Base-by-base conservation (phyloP, 2,888 invertebrate genomes). In the Caenorhabditis japonica region DNA sequence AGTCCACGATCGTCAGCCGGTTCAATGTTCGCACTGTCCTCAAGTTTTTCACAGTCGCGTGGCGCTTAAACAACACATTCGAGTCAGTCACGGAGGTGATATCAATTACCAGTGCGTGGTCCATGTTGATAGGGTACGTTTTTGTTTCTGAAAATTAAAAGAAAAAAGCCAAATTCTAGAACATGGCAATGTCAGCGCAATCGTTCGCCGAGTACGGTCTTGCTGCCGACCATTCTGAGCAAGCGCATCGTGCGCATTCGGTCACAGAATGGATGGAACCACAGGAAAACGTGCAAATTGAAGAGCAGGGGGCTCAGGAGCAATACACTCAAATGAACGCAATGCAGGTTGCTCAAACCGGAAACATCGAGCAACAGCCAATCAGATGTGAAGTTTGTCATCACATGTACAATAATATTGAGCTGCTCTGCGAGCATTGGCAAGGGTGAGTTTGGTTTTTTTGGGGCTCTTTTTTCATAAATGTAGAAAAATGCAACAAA, bases 371-470 rank as follows among this genome's bases (percentile, higher is more conserved):
- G 12, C 34, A 33, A n/a, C 49, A 43, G 5, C 59, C 70, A 19
- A 46, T 70, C 25, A 53, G 79, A 34, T 79, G 79, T 44, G 68
- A 66, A 38, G 60, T 79, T 12, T 79, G 79, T 39, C 55, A 61
- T 21, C 79, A 77, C 56, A 34, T 60, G 15, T 79, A 72, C 47
- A 53, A 73, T 19, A 75, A 68, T 25, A 51, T 76, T 13, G 72
- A 75, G 15, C 30, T 59, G 46, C 53, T 79, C n/a, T 68, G 68
- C 17, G 64, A 75, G 19, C 79, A 79, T 53, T 76, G 71, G 72
- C 38, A 58, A 12, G 62, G 60, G 74, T 73, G 2, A 23, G 61
- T 62, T 13, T 25, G n/a, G n/a, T 23, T 25, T 19, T 10, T 8
- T 2, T 15, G 12, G 15, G 10, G 41, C 25, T 43, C 17, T 44